These are phyloP conservation scores for Myxocyprinus asiaticus DNA, from an alignment of 2,113 vertebrate species.

Conservation along the genomic window DNA sequence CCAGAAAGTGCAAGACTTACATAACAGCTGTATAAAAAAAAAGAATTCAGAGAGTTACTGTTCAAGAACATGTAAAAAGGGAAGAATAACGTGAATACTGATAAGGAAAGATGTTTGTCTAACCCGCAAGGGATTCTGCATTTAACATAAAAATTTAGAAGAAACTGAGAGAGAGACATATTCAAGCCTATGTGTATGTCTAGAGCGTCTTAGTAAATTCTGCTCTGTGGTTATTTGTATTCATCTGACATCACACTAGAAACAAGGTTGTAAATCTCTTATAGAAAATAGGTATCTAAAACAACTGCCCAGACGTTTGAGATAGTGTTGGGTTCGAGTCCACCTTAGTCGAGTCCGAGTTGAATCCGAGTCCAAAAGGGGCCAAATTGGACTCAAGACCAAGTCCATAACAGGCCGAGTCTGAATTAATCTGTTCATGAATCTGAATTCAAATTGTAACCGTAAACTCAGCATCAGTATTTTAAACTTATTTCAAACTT, in stretches of 20 bases:
- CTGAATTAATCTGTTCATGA: no score
- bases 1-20: background rate
- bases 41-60: background rate
- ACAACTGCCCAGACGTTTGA: no score
- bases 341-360: no score
- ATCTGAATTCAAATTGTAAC: no score
- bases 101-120: background rate
- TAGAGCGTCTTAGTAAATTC: background rate
- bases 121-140: background rate
- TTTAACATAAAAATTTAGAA: background rate
- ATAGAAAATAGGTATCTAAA: no score
- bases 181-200: background rate
- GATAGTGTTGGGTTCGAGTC: no score
- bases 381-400: no score
- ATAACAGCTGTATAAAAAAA: background rate
- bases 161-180: background rate
- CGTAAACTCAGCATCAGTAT: no score
- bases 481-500: no score
- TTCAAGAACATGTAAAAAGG: background rate
- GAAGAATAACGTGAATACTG: background rate
- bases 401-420: no score
- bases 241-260: background rate
- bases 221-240: background rate
- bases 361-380: no score
- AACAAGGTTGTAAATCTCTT: no score